Evolutionary conservation across 2,888 invertebrate species (phyloP).

Genomic region (Meiosimyza decipiens): DNA sequence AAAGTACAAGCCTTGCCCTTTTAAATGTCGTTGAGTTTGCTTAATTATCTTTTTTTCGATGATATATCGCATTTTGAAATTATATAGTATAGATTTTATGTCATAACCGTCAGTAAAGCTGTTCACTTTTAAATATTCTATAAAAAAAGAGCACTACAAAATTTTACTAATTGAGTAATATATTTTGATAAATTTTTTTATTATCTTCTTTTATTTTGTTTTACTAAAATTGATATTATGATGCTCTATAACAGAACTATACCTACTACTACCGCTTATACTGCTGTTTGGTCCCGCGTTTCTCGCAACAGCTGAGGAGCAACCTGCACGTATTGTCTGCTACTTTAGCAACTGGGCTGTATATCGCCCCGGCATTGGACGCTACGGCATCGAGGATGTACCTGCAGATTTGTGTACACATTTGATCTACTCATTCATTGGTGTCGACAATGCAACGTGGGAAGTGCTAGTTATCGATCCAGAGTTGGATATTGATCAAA

Average conservation of each 20-base stretch:
- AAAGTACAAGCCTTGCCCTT: no score
- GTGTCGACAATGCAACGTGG: conserved; percentile 82
- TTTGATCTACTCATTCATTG: conserved; percentile 88
- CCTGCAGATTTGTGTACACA: conserved; percentile 87
- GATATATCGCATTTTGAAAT: no score
- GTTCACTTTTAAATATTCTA: neutral
- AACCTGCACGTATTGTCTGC: conserved; percentile 69
- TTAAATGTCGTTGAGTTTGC: no score
- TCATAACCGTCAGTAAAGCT: no score
- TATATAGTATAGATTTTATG: no score
- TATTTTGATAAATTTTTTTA: conserved; percentile 11
- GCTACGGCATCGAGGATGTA: conserved; percentile 85
- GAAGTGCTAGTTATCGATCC: conserved; percentile 83
- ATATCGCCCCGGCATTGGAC: conserved; percentile 83
- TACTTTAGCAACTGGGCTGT: conserved; percentile 78
- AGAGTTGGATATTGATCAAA: conserved; percentile 80
- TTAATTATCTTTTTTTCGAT: no score
- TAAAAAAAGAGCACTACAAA: conserved; percentile 31
- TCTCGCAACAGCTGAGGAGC: conserved; percentile 48
- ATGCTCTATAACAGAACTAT: conserved; percentile 28
- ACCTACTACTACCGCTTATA: conserved; percentile 49
- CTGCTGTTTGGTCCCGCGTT: conserved; percentile 39
- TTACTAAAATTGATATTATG: neutral
- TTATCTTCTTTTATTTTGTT: no score
- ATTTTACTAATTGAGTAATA: conserved; percentile 29